Evolutionary conservation across 1,140 invertebrate species (phyloP).

Genomic region (Mamestra configurata): DNA sequence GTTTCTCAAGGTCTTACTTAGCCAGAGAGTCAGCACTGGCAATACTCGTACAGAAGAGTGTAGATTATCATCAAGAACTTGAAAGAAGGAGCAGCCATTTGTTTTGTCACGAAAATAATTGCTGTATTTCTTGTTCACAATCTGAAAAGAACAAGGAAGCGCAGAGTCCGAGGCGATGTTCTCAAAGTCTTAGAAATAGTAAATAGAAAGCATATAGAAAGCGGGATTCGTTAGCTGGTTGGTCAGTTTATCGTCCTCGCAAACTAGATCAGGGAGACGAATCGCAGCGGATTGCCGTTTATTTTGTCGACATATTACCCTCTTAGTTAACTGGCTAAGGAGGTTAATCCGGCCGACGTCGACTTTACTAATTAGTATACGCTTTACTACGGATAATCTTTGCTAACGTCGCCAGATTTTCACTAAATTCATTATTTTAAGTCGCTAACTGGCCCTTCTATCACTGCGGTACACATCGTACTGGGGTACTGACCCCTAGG

Average conservation of each 20-base stretch:
- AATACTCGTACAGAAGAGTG: not conserved
- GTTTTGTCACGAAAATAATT: constrained; percentile 2
- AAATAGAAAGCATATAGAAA: constrained; percentile 27
- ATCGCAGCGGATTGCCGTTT: constrained; percentile 65
- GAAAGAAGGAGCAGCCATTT: not conserved
- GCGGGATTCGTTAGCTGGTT: constrained; percentile 40
- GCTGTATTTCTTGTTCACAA: not conserved
- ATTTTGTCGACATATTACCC: constrained; percentile 69
- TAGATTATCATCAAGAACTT: not conserved
- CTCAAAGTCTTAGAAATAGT: constrained; percentile 41
- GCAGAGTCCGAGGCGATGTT: constrained; percentile 4
- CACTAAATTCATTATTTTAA: constrained; percentile 43
- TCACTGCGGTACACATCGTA: not conserved
- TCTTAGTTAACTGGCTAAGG: constrained; percentile 67
- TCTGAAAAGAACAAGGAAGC: constrained; percentile 2
- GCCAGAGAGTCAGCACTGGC: not conserved
- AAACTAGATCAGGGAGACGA: constrained; percentile 62
- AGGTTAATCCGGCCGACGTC: constrained; percentile 62
- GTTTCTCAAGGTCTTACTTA: not conserved
- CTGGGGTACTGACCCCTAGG: too few relatives aligned
- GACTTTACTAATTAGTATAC: constrained; percentile 65
- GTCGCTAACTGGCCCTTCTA: not conserved
- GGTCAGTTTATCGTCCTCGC: constrained; percentile 45
- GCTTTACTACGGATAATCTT: constrained; percentile 62
- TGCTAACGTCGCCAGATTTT: constrained; percentile 54